Base-by-base conservation (phyloP, 2,888 invertebrate species). In the Folsomia candida region DNA sequence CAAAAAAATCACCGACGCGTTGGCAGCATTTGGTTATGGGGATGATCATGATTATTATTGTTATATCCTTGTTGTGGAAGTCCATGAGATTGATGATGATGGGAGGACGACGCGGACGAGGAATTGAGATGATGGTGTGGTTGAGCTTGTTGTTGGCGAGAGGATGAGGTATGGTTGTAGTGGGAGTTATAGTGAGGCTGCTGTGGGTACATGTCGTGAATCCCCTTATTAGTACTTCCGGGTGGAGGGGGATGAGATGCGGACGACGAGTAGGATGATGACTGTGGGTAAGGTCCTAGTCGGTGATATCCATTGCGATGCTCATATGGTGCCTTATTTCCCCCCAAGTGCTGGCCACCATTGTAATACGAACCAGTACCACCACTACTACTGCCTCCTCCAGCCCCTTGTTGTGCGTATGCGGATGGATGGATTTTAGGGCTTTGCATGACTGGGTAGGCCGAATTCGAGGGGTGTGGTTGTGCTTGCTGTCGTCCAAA, bases 1-100 rank as follows among this genome's bases (percentile, higher is more conserved):
- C 24, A 51, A 61, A 69, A 71, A 62, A 68, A 75, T 78, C 76
- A 78, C 76, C 78, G 75, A 62, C 78, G 62, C 27, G 75, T 66
- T 25, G 75, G 75, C 59, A 78, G 57, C 72, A 76, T 74, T 68
- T 78, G 78, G 61, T 71, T 74, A 11, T 74, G 75, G 29, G 75
- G 67, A 51, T 70, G 73, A 51, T 74, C 70, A 68, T 22, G 70
- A 25, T 71, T 70, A 47, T 74, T 73, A 69, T 25, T 68, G 28
- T 22, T 57, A 70, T 68, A 71, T 67, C 61, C 71, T 65, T 61
- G 71, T 54, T 22, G 63, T 25, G 67, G 67, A 28, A 54, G 65
- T 58, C 71, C 71, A 72, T 75, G 75, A 28, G 68, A 28, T 9
- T 65, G 67, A 60, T 71, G 70, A 27, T 73, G 72, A 9, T 68